phyloP scores from a whole-genome alignment of 2,113 vertebrate genomes.

The Tachycineta bicolor region DNA sequence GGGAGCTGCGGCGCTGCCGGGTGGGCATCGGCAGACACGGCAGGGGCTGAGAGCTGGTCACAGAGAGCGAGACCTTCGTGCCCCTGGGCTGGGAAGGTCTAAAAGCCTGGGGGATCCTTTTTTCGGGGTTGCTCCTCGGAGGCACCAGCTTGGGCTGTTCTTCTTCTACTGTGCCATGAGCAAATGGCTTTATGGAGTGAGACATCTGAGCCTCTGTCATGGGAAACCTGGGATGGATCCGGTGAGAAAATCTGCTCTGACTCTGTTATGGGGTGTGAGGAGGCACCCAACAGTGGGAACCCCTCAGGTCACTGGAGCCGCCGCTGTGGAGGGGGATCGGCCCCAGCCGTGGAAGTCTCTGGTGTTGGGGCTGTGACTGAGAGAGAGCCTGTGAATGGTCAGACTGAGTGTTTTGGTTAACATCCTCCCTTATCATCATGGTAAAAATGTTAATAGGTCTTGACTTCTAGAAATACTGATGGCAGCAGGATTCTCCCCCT shows the following conservation, averaged over 20 bases:
- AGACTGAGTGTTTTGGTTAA: neutral
- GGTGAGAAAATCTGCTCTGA: neutral
- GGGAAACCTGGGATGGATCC: neutral
- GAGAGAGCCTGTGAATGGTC: too few species aligned
- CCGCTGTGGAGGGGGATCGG: rapidly evolving
- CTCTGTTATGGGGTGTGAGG: neutral
- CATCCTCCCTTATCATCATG: rapidly evolving
- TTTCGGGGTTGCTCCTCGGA: rapidly evolving
- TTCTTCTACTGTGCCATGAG: rapidly evolving
- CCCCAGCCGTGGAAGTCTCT: neutral
- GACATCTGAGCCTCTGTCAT: neutral
- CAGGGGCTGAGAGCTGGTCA: neutral
- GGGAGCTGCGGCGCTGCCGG: too few species aligned
- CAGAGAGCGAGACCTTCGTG: rapidly evolving
- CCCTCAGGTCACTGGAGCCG: rapidly evolving
- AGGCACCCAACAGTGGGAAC: too few species aligned
- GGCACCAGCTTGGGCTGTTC: neutral
- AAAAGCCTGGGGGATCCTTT: neutral
- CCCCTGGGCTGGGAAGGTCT: neutral
- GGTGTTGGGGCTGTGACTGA: neutral
- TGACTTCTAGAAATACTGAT: neutral
- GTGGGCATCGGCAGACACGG: too few species aligned
- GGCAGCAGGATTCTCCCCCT: neutral
- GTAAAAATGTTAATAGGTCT: neutral
- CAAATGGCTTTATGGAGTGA: neutral